Evolutionary conservation across 2,113 vertebrate species (phyloP), one percentile per base, ranked within the genome.

Genomic region (Thunnus thynnus): DNA sequence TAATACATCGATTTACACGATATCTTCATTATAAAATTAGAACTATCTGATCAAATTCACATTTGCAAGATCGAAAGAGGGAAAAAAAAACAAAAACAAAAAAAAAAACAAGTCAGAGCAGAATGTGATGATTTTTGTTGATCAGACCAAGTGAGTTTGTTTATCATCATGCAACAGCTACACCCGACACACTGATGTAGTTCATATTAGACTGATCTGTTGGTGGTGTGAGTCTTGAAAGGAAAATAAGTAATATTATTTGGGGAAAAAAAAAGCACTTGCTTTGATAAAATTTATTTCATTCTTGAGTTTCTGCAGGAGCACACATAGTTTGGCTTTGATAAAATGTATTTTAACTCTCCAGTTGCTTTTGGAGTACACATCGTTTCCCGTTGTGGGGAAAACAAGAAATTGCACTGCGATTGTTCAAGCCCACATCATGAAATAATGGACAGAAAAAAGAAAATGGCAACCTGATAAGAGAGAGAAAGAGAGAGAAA

Each of bases 1-100:
- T 87, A 87, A 89, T 90, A 92, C 88, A 90, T 71, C 12, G 69
- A 93, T 93, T 92, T 94, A 92, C 84, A 92, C 60, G 72, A 82
- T 77, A 71, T 91, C 79, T 84, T 88, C 74, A 82, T 91, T 94
- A 94, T 91, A 94, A 94, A 95, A 95, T 92, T 94, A 91, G 76
- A 93, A 80, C 79, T 27, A 81, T 92, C 79, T 88, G 81, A 78
- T 86, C 74, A 89, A 91, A 90, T 94, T 95, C 94, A 94, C 93
- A 95, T 93, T 88, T 89, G 44, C 27, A 84, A 90, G 91, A 80
- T 89, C 78, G 77, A 82, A 79, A 75, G 68, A 11, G 18, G 14
- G 18, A 44, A 12, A 46, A 52, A 72, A 73, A 8, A 18, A 72
- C 61, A 46, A 69, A 41, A 18, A 48, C 7, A 41, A 41, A 41